Percentiles rank a stretch among this genome's conserved stretches.
phyloP scores from a whole-genome alignment of 2,113 vertebrate genomes.

The Plecotus auritus region DNA sequence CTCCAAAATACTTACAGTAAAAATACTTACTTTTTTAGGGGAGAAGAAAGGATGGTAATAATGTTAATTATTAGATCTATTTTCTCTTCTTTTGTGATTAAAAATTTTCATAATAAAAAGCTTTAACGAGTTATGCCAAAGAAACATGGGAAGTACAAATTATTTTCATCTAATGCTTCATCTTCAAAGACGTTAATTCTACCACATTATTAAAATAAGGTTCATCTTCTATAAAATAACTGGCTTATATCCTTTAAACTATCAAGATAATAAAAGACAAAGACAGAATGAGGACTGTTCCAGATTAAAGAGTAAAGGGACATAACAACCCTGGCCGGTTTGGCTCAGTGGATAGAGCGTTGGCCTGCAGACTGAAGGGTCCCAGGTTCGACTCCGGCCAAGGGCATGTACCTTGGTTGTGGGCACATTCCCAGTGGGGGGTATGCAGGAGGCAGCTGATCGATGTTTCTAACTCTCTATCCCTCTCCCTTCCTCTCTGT shows the following conservation, averaged over 20 bases:
- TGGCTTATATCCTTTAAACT: neutral
- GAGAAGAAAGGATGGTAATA: neutral
- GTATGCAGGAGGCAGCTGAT: too few relatives aligned
- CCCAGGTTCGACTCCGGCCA: too few relatives aligned
- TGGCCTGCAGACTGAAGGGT: too few relatives aligned
- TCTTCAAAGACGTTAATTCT: neutral
- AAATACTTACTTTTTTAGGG: neutral
- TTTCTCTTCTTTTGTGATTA: neutral
- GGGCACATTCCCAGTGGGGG: too few relatives aligned
- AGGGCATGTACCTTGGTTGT: too few relatives aligned
- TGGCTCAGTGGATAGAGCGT: too few relatives aligned
- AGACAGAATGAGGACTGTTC: neutral
- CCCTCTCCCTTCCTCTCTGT: too few relatives aligned
- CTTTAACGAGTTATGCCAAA: neutral
- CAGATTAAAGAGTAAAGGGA: neutral
- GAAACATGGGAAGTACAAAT: neutral
- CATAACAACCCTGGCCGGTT: neutral
- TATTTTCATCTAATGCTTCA: slow-evolving; percentile 1
- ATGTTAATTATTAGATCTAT: neutral
- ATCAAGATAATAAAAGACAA: neutral
- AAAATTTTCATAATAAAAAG: slow-evolving; percentile 1
- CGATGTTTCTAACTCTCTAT: too few relatives aligned
- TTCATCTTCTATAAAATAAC: neutral
- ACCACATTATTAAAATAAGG: neutral
- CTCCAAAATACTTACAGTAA: neutral